Conservation (phyloP, 1,140 invertebrate genomes). For the Parasteatoda tepidariorum region DNA sequence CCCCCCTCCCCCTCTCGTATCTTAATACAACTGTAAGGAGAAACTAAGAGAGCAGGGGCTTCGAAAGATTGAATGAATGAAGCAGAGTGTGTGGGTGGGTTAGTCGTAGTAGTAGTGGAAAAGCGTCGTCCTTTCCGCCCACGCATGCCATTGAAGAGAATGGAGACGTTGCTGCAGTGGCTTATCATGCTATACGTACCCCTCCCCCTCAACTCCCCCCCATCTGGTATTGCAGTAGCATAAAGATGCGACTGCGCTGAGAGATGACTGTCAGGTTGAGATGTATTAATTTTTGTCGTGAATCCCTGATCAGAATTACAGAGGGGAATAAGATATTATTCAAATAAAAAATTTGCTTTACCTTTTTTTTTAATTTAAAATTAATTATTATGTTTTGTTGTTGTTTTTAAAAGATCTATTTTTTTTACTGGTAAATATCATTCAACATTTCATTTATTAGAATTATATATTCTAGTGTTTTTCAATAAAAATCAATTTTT, state of each 20-base stretch:
- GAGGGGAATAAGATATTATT: not conserved
- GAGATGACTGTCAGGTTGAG: too few relatives aligned
- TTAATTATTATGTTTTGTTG: too few relatives aligned
- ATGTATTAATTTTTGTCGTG: not conserved
- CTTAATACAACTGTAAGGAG: too few relatives aligned
- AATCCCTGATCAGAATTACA: not conserved
- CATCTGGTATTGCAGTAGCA: not conserved
- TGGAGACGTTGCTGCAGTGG: slow-evolving; percentile 31
- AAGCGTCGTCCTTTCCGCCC: slow-evolving; percentile 28
- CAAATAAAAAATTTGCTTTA: not conserved
- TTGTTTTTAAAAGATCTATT: too few relatives aligned
- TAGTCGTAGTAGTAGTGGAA: not conserved
- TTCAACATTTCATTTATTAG: too few relatives aligned
- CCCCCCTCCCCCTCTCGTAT: too few relatives aligned
- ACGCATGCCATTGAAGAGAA: slow-evolving; percentile 35
- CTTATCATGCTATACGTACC: too few relatives aligned
- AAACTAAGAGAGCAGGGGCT: not conserved
- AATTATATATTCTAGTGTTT: too few relatives aligned
- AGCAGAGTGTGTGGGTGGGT: not conserved
- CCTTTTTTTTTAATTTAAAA: too few relatives aligned
- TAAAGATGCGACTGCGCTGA: too few relatives aligned
- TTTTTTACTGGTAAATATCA: too few relatives aligned
- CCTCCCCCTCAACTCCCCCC: not conserved
- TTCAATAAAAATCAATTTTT: too few relatives aligned
- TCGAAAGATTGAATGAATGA: slow-evolving; percentile 24